Percentiles rank a stretch among this genome's conserved stretches.
Conservation (phyloP, 2,888 invertebrate species). For the Aphelenchoides bicaudatus region DNA sequence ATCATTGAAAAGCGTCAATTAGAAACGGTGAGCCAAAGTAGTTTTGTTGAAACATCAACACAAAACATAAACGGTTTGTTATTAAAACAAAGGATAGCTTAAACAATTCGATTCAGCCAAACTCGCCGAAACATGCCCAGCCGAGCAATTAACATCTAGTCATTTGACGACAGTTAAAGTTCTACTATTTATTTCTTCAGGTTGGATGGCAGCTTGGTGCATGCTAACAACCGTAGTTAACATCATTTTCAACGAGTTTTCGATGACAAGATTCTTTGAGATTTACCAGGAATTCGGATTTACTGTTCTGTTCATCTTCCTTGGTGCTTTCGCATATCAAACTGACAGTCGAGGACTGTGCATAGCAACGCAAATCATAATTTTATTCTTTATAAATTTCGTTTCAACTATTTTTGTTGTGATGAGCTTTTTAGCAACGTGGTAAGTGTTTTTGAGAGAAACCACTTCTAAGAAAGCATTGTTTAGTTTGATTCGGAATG, state of each 20-base stretch:
- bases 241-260: conserved; percentile 10
- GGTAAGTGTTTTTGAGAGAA: conserved; percentile 13
- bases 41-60: no score
- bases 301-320: conserved; percentile 10
- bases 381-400: conserved; percentile 15
- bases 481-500: conserved; percentile 17
- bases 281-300: conserved; percentile 13
- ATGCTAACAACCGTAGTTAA: not conserved
- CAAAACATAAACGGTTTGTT: no score
- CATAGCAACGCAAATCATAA: conserved; percentile 10
- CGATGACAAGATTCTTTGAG: conserved; percentile 9
- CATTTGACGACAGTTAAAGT: conserved; percentile 1
- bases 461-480: no score
- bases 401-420: conserved; percentile 11
- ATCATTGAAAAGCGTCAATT: no score
- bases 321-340: conserved; percentile 15
- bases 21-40: no score
- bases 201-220: conserved; percentile 15
- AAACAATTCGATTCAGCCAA: no score
- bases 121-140: conserved; percentile 14
- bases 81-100: no score
- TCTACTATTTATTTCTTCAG: conserved; percentile 3
- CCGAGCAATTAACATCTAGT: conserved; percentile 1
- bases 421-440: conserved; percentile 7
- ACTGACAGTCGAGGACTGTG: conserved; percentile 5